Evolutionary conservation across 2,113 vertebrate species (phyloP).

Genomic region (Crotophaga sulcirostris): DNA sequence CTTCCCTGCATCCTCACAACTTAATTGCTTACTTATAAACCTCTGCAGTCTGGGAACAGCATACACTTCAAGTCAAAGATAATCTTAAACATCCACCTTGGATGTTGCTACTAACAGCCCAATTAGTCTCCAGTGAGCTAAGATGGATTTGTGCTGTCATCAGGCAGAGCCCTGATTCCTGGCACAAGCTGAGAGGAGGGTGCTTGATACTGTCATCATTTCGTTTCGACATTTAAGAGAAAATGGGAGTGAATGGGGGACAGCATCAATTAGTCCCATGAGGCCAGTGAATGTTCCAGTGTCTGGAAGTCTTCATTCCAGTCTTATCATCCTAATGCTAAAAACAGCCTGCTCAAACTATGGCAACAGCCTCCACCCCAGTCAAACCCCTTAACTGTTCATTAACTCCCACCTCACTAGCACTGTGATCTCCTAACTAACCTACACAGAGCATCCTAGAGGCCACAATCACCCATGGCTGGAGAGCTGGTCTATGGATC

Average conservation of each 20-base stretch:
- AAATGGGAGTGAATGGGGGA: not conserved
- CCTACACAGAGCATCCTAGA: not conserved
- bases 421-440: not conserved
- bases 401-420: not conserved
- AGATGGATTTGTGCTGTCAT: not conserved
- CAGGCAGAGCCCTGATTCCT: not conserved
- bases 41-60: not conserved
- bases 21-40: conserved; percentile 13
- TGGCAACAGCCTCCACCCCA: not conserved
- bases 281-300: not conserved
- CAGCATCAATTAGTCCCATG: not conserved
- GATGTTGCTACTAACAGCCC: not conserved
- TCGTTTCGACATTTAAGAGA: not conserved
- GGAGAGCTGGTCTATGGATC: not conserved
- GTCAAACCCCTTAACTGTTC: not conserved
- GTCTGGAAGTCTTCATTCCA: not conserved
- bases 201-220: fast-evolving
- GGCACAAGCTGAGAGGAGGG: not conserved
- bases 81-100: not conserved
- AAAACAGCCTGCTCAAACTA: not conserved
- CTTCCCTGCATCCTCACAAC: not conserved
- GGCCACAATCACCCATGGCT: fast-evolving
- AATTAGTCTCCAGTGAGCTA: not conserved
- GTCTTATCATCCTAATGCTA: not conserved
- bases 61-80: not conserved